Evolutionary conservation across 2,888 invertebrate species (phyloP).

Genomic region (Pheosia gnoma): DNA sequence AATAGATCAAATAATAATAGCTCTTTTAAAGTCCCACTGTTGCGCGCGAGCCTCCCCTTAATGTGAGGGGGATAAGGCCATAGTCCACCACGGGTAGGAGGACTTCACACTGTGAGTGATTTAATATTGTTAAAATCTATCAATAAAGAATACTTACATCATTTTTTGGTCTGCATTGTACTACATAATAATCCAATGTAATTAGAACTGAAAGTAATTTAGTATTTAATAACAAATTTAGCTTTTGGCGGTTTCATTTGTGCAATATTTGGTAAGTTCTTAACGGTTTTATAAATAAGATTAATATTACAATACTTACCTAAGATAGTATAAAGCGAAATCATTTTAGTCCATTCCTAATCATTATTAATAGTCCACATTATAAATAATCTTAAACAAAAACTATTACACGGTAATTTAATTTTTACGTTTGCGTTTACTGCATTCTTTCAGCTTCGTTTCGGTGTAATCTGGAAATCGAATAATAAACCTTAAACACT

Average conservation of each 20-base stretch:
- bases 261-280: no score
- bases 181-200: conserved; percentile 4
- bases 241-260: no score
- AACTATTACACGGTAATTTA: conserved; percentile 12
- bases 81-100: no score
- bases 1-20: no score
- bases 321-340: background rate
- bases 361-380: background rate
- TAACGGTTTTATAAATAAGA: no score
- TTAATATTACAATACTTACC: conserved; percentile 1
- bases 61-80: no score
- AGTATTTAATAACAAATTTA: background rate
- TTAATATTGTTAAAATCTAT: no score
- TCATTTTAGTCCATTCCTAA: background rate
- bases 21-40: no score
- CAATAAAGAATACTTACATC: conserved; percentile 12
- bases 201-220: conserved; percentile 9
- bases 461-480: conserved; percentile 46
- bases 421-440: conserved; percentile 22
- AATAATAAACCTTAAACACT: background rate
- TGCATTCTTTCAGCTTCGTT: conserved; percentile 34
- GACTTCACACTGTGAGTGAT: no score
- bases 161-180: background rate
- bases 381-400: conserved; percentile 7
- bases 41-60: no score